phyloP scores from a whole-genome alignment of 2,113 vertebrate genomes.

The Colossoma macropomum region DNA sequence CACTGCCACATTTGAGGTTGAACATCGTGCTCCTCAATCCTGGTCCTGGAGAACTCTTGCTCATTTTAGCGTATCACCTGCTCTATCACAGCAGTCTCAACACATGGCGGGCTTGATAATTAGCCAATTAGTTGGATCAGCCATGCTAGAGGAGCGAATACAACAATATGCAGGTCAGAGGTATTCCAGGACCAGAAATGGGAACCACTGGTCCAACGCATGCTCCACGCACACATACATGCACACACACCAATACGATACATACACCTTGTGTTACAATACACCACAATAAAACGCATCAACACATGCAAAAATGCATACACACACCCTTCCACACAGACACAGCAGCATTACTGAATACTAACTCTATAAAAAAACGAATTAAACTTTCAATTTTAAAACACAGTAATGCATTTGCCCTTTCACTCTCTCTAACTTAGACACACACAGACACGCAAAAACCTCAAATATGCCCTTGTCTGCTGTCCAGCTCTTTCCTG shows the following conservation, averaged over 20 bases:
- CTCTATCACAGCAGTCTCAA: not conserved
- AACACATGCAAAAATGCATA: slow-evolving; percentile 13
- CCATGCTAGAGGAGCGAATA: not conserved
- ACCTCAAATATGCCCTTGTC: slow-evolving; percentile 51
- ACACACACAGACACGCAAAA: slow-evolving; percentile 35
- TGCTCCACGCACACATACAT: not conserved
- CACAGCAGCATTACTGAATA: not conserved
- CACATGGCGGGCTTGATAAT: not conserved
- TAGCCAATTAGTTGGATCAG: not conserved
- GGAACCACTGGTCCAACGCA: not conserved
- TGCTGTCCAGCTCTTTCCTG: slow-evolving; percentile 40
- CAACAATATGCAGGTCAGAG: not conserved
- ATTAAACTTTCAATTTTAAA: not conserved
- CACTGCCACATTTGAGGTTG: not conserved
- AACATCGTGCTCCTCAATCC: not conserved
- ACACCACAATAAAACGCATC: not conserved
- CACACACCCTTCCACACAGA: not conserved
- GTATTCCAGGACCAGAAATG: not conserved
- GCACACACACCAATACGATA: not conserved
- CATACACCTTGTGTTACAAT: not conserved
- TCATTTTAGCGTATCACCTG: not conserved
- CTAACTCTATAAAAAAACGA: not conserved
- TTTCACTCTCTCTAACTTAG: slow-evolving; percentile 13
- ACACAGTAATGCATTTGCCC: slow-evolving; percentile 20
- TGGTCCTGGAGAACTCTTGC: not conserved